These are phyloP conservation scores for Marasmarcha lunaedactyla DNA, from an alignment of 2,888 invertebrate genomes.

Conservation along the genomic window DNA sequence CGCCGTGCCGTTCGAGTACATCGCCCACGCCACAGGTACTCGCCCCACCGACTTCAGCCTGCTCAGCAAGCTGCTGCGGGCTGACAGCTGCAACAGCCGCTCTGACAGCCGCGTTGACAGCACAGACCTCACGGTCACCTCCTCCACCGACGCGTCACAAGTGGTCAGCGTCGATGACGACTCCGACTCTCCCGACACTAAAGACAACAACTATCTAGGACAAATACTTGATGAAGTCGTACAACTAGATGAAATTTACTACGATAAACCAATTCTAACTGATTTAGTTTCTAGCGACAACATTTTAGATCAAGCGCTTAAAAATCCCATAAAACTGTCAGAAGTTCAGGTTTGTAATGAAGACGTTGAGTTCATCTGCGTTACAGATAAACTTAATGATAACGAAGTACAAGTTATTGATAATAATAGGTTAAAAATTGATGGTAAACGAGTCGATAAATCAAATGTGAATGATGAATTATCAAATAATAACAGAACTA, in stretches of 20 bases:
- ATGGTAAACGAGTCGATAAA: not conserved
- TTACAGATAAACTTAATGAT: conserved; percentile 71
- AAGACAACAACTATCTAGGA: conserved; percentile 68
- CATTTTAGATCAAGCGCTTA: conserved; percentile 83
- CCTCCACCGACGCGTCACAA: conserved; percentile 21
- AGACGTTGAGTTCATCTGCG: conserved; percentile 68
- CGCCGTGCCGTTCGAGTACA: conserved; percentile 86
- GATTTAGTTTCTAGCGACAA: conserved; percentile 35
- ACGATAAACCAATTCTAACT: conserved; percentile 73
- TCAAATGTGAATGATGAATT: not conserved
- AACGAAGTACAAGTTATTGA: not conserved
- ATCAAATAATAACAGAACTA: not conserved
- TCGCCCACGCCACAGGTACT: conserved; percentile 85
- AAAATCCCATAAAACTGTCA: conserved; percentile 78
- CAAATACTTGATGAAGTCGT: conserved; percentile 83
- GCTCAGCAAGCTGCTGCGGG: conserved; percentile 64
- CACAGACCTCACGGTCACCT: conserved; percentile 30
- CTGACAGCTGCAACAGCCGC: conserved; percentile 29
- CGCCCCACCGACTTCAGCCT: conserved; percentile 47
- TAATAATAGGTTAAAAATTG: not conserved
- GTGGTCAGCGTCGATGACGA: conserved; percentile 8
- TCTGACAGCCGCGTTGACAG: conserved; percentile 25
- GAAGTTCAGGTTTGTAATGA: conserved; percentile 64
- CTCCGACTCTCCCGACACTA: conserved; percentile 15
- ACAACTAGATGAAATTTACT: conserved; percentile 84